Conservation (phyloP, 1,140 invertebrate species). For the Frieseomelitta varia region DNA sequence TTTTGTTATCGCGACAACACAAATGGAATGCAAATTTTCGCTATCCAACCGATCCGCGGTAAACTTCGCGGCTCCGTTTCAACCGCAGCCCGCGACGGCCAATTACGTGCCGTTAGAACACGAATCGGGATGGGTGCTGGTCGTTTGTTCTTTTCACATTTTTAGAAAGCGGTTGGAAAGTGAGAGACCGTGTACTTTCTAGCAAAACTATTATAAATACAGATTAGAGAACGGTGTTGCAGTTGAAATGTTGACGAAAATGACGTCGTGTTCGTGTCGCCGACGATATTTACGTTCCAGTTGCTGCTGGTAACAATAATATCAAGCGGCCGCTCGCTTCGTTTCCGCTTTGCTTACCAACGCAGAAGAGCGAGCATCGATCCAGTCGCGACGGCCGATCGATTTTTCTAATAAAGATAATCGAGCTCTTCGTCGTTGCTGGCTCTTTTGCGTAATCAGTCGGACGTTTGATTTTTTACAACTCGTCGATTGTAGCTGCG, state of each 20-base stretch:
- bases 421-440: background rate
- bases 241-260: slow-evolving; percentile 23
- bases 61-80: background rate
- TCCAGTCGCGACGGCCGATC: background rate
- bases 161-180: slow-evolving; percentile 72
- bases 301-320: background rate
- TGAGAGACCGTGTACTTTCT: slow-evolving; percentile 67
- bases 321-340: background rate
- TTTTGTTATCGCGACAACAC: too few species aligned
- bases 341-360: slow-evolving; percentile 5
- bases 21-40: background rate
- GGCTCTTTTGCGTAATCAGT: background rate
- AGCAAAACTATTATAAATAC: slow-evolving; percentile 67
- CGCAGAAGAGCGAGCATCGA: background rate
- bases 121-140: slow-evolving; percentile 65
- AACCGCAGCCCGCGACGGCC: slow-evolving; percentile 55
- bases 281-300: background rate
- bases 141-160: slow-evolving; percentile 71
- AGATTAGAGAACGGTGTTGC: slow-evolving; percentile 37
- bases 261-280: background rate
- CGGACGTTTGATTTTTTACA: background rate
- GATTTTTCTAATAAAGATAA: background rate
- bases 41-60: background rate
- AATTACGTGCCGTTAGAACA: slow-evolving; percentile 68
- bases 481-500: background rate